Evolutionary conservation across 64 coral and sea anemone genomes (phyloP).

Genomic region (Acropora tenuis): DNA sequence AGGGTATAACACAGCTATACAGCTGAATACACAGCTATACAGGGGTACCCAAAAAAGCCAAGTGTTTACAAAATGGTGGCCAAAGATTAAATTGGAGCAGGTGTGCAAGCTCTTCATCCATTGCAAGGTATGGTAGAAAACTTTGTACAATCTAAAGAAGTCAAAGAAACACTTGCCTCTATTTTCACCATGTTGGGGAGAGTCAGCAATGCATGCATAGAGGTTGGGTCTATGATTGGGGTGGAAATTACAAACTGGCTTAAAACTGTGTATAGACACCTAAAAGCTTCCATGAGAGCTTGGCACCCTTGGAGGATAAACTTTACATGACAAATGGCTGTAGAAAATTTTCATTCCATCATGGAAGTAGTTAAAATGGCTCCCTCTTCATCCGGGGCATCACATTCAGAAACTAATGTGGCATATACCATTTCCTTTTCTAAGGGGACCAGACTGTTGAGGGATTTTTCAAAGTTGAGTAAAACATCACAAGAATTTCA

Average conservation of each 20-base stretch:
- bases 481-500: conserved; percentile 36
- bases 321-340: neutral
- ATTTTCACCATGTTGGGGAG: no score
- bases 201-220: neutral
- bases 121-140: no score
- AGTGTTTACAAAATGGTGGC: no score
- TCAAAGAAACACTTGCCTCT: no score
- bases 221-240: neutral
- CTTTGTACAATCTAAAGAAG: no score
- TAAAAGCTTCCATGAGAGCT: conserved; percentile 6
- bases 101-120: no score
- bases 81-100: no score
- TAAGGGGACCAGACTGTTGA: conserved; percentile 43
- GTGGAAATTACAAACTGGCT: neutral
- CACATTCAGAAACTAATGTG: conserved; percentile 3
- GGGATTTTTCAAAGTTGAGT: conserved; percentile 54
- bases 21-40: no score
- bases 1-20: no score
- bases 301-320: conserved; percentile 8
- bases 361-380: conserved; percentile 21
- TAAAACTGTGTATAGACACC: neutral
- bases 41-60: no score
- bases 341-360: neutral
- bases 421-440: conserved; percentile 33
- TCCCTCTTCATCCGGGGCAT: conserved; percentile 18